A percentile compares a stretch with the other conserved stretches of the same genome.
These are phyloP conservation scores for Gryllus longicercus DNA, from an alignment of 2,888 invertebrate genomes.

Conservation along the genomic window DNA sequence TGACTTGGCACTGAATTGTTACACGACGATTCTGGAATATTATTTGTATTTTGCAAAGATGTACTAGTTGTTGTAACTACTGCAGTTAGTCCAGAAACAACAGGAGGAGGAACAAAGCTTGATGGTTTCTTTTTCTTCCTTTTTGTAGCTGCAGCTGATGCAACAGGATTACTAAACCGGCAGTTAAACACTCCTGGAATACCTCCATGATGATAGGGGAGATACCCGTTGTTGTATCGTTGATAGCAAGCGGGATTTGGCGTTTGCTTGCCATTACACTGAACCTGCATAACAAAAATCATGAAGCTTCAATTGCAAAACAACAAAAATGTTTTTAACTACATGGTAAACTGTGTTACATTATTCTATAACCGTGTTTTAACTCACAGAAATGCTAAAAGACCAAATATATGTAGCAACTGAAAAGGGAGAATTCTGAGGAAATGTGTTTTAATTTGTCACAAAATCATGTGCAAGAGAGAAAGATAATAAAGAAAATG, in stretches of 20 bases:
- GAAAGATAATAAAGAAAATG: too few relatives aligned
- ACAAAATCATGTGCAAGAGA: too few relatives aligned
- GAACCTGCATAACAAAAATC: not conserved
- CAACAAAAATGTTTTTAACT: too few relatives aligned
- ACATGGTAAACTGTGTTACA: too few relatives aligned
- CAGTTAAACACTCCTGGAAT: constrained; percentile 89
- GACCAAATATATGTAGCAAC: too few relatives aligned
- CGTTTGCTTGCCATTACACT: constrained; percentile 37
- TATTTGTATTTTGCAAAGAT: not conserved
- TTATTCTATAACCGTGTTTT: too few relatives aligned
- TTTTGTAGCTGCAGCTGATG: constrained; percentile 53
- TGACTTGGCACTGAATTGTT: constrained; percentile 24
- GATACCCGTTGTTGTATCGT: constrained; percentile 36
- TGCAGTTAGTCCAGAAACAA: constrained; percentile 31
- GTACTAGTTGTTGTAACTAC: constrained; percentile 23
- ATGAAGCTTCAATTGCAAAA: too few relatives aligned
- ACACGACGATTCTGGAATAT: constrained; percentile 21
- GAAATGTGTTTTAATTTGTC: too few relatives aligned
- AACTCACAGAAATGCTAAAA: too few relatives aligned
- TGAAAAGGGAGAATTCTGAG: too few relatives aligned
- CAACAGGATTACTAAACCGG: constrained; percentile 72
- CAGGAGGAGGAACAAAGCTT: constrained; percentile 74
- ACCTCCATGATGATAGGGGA: constrained; percentile 43
- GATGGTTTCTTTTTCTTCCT: constrained; percentile 90
- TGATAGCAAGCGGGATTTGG: constrained; percentile 37